Conservation (phyloP, 30 jellyfish, hydroid and myxozoan genomes). For the Turritopsis rubra region DNA sequence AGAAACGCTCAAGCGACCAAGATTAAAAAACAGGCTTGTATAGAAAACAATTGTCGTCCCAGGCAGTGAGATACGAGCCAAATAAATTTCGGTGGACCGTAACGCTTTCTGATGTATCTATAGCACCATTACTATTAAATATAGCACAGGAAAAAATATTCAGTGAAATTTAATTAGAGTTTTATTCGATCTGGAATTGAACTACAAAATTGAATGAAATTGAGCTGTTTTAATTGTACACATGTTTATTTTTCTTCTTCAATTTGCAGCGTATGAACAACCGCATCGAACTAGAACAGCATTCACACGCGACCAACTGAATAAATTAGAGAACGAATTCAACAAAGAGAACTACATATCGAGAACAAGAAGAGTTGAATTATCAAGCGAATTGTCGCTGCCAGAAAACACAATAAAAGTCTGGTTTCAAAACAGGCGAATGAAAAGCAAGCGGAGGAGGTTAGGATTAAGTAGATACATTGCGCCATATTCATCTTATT, state of each 20-base stretch:
- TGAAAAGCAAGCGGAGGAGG: slow-evolving; percentile 6
- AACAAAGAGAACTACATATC: slow-evolving; percentile 72
- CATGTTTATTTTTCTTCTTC: too few species aligned
- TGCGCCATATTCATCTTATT: background rate
- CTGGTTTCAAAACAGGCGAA: slow-evolving; percentile 58
- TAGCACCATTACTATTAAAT: too few species aligned
- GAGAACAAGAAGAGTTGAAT: slow-evolving; percentile 74
- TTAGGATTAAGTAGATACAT: background rate
- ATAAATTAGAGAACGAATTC: slow-evolving; percentile 74
- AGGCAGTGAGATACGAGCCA: too few species aligned
- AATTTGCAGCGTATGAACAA: background rate
- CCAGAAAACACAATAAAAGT: slow-evolving; percentile 85
- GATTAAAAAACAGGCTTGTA: too few species aligned
- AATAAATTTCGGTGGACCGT: too few species aligned
- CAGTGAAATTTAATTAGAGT: too few species aligned
- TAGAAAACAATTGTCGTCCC: too few species aligned
- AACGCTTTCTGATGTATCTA: too few species aligned
- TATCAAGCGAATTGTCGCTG: slow-evolving; percentile 61
- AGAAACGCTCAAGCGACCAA: too few species aligned
- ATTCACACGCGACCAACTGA: slow-evolving; percentile 72
- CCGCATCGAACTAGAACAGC: slow-evolving; percentile 86
- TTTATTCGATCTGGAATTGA: too few species aligned
- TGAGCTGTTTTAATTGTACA: background rate
- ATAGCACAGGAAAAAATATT: too few species aligned
- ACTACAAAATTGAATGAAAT: too few species aligned